Evolutionary conservation across 1,140 invertebrate species (phyloP).

Genomic region (Drosophila nebulosa): DNA sequence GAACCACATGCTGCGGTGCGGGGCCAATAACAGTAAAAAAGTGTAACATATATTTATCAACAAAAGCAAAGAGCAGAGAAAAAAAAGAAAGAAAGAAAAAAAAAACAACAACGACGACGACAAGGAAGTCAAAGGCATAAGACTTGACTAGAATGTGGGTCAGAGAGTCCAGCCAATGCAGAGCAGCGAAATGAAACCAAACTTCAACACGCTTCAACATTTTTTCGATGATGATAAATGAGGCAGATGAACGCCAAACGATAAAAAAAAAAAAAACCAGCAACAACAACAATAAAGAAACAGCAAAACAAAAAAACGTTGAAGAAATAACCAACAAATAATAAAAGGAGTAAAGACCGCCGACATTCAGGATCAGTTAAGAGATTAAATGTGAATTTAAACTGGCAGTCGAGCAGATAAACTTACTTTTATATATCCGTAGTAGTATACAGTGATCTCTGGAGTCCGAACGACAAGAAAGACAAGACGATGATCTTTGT

Average conservation of each 20-base stretch:
- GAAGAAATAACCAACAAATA: conserved; percentile 11
- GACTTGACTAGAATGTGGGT: conserved; percentile 36
- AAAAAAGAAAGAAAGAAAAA: conserved; percentile 11
- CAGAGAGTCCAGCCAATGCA: conserved; percentile 48
- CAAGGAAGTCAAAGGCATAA: conserved; percentile 44
- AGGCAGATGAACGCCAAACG: conserved; percentile 56
- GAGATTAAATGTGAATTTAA: conserved; percentile 56
- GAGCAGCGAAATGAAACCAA: conserved; percentile 52
- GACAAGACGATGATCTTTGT: too few relatives aligned
- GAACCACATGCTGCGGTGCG: conserved; percentile 39
- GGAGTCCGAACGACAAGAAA: too few relatives aligned
- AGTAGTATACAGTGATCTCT: too few relatives aligned
- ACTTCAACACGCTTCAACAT: conserved; percentile 59
- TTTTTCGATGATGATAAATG: conserved; percentile 57
- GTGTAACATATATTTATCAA: conserved; percentile 62
- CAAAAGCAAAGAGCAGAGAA: not conserved
- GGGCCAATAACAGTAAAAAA: conserved; percentile 59
- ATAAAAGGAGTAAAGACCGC: conserved; percentile 31
- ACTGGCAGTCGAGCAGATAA: conserved; percentile 45
- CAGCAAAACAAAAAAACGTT: conserved; percentile 7
- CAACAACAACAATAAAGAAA: conserved; percentile 18
- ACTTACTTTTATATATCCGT: conserved; percentile 4
- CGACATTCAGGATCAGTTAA: conserved; percentile 34
- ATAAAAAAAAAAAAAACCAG: conserved; percentile 19
- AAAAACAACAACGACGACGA: conserved; percentile 26